Percentiles rank a stretch among this genome's conserved stretches.
Evolutionary conservation across 2,888 invertebrate genomes (phyloP).

Genomic region (Pterostichus madidus): DNA sequence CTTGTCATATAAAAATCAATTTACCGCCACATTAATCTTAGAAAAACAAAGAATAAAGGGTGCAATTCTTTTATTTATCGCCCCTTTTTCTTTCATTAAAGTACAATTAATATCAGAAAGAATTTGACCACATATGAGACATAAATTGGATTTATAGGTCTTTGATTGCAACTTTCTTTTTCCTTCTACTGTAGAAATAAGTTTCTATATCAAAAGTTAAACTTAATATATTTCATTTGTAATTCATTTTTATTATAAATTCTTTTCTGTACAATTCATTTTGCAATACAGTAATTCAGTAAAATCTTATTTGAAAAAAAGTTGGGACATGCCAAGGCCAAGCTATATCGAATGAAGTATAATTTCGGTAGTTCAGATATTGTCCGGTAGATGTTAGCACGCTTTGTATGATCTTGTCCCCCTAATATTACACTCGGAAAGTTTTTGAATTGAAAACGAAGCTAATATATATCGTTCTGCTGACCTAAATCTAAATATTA

Average conservation of each 20-base stretch:
- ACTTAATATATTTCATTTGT: too few species aligned
- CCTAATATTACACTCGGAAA: neutral
- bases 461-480: neutral
- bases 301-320: neutral
- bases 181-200: neutral
- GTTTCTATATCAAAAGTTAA: neutral
- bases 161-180: constrained; percentile 39
- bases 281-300: too few species aligned
- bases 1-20: constrained; percentile 49
- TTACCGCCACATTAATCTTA: constrained; percentile 54
- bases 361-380: constrained; percentile 54
- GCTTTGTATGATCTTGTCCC: constrained; percentile 19
- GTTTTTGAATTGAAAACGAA: neutral
- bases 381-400: constrained; percentile 37
- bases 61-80: constrained; percentile 57
- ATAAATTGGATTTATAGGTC: constrained; percentile 23
- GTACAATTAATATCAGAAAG: constrained; percentile 55
- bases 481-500: constrained; percentile 48
- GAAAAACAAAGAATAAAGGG: constrained; percentile 60
- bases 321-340: constrained; percentile 5
- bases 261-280: too few species aligned
- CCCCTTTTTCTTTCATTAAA: constrained; percentile 55
- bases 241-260: too few species aligned
- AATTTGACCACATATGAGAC: constrained; percentile 43
- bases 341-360: constrained; percentile 29